Conservation (phyloP, 2,113 vertebrate genomes). For the Solea solea region DNA sequence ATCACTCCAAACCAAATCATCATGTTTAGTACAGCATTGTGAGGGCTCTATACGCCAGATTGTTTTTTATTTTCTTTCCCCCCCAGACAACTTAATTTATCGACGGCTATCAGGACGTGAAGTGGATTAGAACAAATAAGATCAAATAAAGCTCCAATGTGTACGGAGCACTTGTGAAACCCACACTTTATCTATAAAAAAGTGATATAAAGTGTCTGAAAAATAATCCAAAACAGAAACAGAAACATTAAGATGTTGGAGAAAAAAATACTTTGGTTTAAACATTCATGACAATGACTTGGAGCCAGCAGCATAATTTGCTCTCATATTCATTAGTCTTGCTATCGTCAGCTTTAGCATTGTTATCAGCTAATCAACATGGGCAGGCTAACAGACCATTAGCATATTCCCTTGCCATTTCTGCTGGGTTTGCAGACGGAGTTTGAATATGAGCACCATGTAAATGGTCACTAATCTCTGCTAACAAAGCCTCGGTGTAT, state of each 20-base stretch:
- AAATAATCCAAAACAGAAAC: too few species aligned
- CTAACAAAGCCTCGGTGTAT: conserved; percentile 16
- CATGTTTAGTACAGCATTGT: too few species aligned
- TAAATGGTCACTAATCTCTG: conserved; percentile 25
- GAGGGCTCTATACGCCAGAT: too few species aligned
- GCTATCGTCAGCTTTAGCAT: conserved; percentile 12
- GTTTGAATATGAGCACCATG: conserved; percentile 14
- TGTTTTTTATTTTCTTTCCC: too few species aligned
- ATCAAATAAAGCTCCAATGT: too few species aligned
- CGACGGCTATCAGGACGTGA: too few species aligned
- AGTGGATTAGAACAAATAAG: too few species aligned
- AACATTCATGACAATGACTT: conserved; percentile 27
- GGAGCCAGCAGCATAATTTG: conserved; percentile 21
- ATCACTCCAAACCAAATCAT: too few species aligned
- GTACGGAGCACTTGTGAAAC: too few species aligned
- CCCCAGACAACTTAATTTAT: too few species aligned
- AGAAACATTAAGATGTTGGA: not conserved
- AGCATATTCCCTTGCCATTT: conserved; percentile 11
- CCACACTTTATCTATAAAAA: too few species aligned
- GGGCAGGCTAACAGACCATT: conserved; percentile 47
- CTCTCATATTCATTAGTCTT: conserved; percentile 10
- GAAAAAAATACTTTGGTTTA: not conserved
- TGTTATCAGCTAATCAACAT: conserved; percentile 52
- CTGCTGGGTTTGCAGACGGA: conserved; percentile 24
- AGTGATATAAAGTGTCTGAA: too few species aligned